A percentile compares a stretch with the other conserved stretches of the same genome.
These are phyloP conservation scores for Candoia aspera DNA, from an alignment of 2,113 vertebrate species.

Conservation along the genomic window DNA sequence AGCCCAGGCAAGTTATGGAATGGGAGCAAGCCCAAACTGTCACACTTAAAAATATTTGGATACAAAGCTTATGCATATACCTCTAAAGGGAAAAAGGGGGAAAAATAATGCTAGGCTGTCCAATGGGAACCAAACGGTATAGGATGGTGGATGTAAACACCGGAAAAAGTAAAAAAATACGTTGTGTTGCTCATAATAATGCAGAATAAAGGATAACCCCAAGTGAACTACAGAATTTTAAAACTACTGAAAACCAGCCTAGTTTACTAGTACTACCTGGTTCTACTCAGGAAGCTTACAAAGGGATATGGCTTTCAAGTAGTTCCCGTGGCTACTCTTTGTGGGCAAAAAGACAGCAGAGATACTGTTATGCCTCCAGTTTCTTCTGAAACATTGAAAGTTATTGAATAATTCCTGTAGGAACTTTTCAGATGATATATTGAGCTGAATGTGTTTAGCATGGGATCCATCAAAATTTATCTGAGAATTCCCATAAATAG, in stretches of 20 bases:
- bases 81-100: too few relatives aligned
- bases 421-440: neutral
- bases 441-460: neutral
- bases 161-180: too few relatives aligned
- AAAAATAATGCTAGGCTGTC: too few relatives aligned
- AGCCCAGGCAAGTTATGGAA: too few relatives aligned
- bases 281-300: neutral
- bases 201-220: neutral
- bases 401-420: neutral
- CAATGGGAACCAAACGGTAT: neutral
- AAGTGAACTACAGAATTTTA: neutral
- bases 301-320: neutral
- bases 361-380: neutral
- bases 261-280: neutral
- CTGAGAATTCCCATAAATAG: neutral
- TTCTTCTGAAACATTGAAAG: neutral
- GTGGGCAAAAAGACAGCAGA: neutral
- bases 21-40: too few relatives aligned
- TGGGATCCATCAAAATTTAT: neutral
- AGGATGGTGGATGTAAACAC: too few relatives aligned
- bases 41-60: too few relatives aligned
- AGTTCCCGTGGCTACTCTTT: neutral
- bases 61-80: too few relatives aligned
- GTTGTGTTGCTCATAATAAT: too few relatives aligned
- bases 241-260: neutral